These are phyloP conservation scores for Xanthorhoe spadicearia DNA, from an alignment of 2,888 invertebrate species.

Conservation along the genomic window DNA sequence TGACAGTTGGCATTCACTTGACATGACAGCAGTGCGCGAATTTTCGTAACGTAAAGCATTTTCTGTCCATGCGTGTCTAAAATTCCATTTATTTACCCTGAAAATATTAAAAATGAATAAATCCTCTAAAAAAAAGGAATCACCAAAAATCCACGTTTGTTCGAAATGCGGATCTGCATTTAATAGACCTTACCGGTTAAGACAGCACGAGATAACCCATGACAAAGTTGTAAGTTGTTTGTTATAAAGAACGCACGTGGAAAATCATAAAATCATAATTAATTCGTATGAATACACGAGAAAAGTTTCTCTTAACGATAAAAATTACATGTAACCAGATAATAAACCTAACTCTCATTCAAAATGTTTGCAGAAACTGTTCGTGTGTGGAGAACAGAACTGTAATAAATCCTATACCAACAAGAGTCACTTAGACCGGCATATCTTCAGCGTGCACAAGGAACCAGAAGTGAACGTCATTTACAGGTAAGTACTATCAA, in stretches of 20 bases:
- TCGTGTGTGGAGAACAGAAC: slow-evolving; percentile 81
- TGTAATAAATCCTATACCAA: slow-evolving; percentile 86
- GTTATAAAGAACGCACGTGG: slow-evolving; percentile 9
- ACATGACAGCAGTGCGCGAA: background rate
- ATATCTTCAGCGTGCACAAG: slow-evolving; percentile 78
- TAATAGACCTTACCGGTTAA: slow-evolving; percentile 80
- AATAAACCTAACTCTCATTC: background rate
- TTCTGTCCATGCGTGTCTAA: background rate
- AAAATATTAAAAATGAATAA: slow-evolving; percentile 29
- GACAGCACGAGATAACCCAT: slow-evolving; percentile 83
- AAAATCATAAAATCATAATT: background rate
- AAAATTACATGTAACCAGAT: background rate
- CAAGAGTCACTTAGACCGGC: slow-evolving; percentile 86
- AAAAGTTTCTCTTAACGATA: background rate
- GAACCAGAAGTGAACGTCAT: slow-evolving; percentile 58
- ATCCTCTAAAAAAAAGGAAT: slow-evolving; percentile 15
- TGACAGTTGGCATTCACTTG: background rate
- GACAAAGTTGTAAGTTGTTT: slow-evolving; percentile 80
- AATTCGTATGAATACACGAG: background rate
- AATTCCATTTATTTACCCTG: background rate
- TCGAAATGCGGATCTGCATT: slow-evolving; percentile 79
- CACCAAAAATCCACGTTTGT: slow-evolving; percentile 69
- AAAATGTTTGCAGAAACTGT: slow-evolving; percentile 79
- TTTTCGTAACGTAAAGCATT: background rate
- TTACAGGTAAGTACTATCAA: slow-evolving; percentile 57